Percentiles rank a stretch among this genome's conserved stretches.
Evolutionary conservation across 2,888 invertebrate species (phyloP).

Genomic region (Nephrotoma flavescens): DNA sequence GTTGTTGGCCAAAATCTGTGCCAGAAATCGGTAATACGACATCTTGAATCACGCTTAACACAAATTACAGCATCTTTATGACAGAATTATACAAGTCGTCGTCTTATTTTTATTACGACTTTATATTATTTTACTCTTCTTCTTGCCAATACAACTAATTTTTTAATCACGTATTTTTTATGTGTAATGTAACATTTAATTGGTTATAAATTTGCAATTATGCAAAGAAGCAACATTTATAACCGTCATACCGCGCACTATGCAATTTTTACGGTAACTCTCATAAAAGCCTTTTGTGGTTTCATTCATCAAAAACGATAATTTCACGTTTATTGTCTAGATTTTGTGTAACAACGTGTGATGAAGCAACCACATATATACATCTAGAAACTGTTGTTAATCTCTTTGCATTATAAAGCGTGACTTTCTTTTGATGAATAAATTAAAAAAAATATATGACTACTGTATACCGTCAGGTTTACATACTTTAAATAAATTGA

Average conservation of each 20-base stretch:
- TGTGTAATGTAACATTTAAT: background rate
- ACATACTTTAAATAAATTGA: background rate
- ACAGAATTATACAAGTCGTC: background rate
- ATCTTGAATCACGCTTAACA: background rate
- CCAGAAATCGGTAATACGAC: too few relatives aligned
- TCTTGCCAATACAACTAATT: background rate
- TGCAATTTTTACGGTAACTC: background rate
- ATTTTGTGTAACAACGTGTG: background rate
- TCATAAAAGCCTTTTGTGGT: background rate
- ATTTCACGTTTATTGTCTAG: background rate
- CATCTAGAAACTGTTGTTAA: background rate
- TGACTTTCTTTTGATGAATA: background rate
- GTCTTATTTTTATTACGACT: background rate
- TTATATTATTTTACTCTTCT: background rate
- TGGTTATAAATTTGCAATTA: background rate
- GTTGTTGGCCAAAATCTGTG: too few relatives aligned
- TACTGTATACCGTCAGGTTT: background rate
- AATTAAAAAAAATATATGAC: background rate
- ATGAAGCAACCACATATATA: background rate
- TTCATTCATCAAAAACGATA: background rate
- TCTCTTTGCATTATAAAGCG: background rate
- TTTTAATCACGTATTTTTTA: background rate
- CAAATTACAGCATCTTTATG: background rate
- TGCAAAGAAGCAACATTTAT: background rate
- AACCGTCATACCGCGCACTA: background rate